Evolutionary conservation across 53 echinoderm and acorn worm species (phyloP).

Genomic region (Arbacia lixula): DNA sequence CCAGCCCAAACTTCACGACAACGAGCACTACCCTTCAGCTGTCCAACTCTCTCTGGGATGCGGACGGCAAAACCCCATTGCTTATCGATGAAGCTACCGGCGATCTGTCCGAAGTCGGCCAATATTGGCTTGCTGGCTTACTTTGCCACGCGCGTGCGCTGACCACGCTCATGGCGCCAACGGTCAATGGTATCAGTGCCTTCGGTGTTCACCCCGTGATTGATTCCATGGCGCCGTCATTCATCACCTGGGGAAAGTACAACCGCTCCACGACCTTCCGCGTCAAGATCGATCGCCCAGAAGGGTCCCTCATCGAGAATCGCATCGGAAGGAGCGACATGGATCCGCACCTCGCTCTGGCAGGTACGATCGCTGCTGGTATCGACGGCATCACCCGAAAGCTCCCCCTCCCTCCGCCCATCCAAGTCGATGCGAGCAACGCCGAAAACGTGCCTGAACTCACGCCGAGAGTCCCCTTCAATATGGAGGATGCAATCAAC

Average conservation of each 20-base stretch:
- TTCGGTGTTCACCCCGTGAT: conserved; percentile 7
- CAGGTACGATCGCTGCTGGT: conserved; percentile 57
- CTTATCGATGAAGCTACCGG: conserved; percentile 4
- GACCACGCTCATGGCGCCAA: conserved; percentile 27
- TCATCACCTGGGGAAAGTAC: conserved; percentile 47
- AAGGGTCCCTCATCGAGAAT: conserved; percentile 58
- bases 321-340: conserved; percentile 37
- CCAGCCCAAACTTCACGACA: conserved; percentile 24
- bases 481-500: conserved; percentile 32
- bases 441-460: not conserved
- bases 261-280: conserved; percentile 52
- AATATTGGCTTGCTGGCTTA: conserved; percentile 68
- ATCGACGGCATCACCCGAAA: conserved; percentile 55
- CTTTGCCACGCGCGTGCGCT: conserved; percentile 57
- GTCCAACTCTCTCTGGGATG: not conserved
- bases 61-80: not conserved
- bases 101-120: conserved; percentile 25
- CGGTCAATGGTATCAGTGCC: conserved; percentile 26
- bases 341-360: conserved; percentile 55
- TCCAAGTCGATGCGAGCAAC: not conserved
- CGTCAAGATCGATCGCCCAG: conserved; percentile 33
- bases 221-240: not conserved
- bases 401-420: conserved; percentile 4
- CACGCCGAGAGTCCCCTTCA: conserved; percentile 9
- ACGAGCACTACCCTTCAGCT: not conserved